These are phyloP conservation scores for Alexandromys oeconomus DNA, from an alignment of 2,797 vertebrate species.

Conservation along the genomic window DNA sequence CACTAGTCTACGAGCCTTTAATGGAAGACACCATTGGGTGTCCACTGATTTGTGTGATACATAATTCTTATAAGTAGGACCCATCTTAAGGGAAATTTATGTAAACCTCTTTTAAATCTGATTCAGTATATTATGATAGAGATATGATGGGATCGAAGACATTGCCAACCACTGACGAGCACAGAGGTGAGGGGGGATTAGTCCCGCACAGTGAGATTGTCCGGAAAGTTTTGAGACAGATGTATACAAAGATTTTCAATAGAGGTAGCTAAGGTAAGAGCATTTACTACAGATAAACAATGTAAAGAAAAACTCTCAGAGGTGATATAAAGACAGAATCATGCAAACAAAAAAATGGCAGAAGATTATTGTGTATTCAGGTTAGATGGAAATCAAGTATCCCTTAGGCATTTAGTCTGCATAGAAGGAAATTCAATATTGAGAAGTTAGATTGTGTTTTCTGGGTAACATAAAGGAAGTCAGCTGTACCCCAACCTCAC, in stretches of 20 bases:
- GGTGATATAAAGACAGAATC: neutral
- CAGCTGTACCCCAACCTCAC: neutral
- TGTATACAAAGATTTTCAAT: constrained; percentile 25
- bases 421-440: neutral
- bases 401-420: constrained; percentile 32
- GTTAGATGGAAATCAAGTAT: constrained; percentile 17
- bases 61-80: constrained; percentile 45
- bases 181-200: neutral
- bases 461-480: neutral
- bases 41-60: neutral
- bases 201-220: neutral
- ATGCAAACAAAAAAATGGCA: neutral
- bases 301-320: constrained; percentile 8
- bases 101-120: neutral
- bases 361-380: neutral
- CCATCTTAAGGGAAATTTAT: neutral
- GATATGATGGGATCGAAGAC: neutral
- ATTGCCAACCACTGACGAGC: neutral
- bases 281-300: constrained; percentile 6
- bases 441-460: neutral
- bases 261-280: neutral
- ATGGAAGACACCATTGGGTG: neutral
- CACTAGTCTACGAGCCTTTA: neutral
- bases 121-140: constrained; percentile 25
- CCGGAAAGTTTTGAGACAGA: neutral